phyloP scores from a whole-genome alignment of 2,797 vertebrate species.

The Spinibarbus caldwelli region DNA sequence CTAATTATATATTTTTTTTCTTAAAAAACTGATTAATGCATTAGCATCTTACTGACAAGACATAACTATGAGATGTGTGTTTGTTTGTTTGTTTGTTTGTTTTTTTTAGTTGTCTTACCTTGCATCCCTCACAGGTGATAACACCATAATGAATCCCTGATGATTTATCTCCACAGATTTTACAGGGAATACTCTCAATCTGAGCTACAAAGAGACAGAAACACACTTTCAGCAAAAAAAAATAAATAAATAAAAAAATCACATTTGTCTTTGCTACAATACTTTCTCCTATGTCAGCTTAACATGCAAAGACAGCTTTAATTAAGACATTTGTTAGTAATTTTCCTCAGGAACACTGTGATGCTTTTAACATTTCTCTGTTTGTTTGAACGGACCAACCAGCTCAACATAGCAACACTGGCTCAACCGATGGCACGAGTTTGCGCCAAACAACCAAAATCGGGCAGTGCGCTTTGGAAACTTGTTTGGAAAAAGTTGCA shows the following conservation, averaged over 20 bases:
- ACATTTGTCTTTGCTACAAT: slow-evolving; percentile 1
- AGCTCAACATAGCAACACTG: not conserved
- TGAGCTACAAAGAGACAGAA: slow-evolving; percentile 84
- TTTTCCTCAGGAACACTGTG: not conserved
- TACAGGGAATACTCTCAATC: slow-evolving; percentile 99
- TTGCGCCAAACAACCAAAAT: not conserved
- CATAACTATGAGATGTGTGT: too few relatives aligned
- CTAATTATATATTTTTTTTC: not conserved
- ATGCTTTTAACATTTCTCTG: not conserved
- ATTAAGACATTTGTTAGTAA: not conserved
- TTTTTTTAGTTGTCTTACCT: slow-evolving; percentile 78
- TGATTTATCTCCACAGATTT: slow-evolving; percentile 98
- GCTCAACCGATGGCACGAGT: not conserved
- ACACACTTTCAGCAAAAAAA: slow-evolving; percentile 22
- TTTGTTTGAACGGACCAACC: not conserved
- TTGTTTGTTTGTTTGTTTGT: too few relatives aligned
- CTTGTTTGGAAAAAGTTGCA: not conserved
- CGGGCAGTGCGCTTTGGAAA: not conserved
- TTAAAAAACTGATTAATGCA: too few relatives aligned
- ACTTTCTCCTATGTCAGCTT: not conserved
- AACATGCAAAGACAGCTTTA: slow-evolving; percentile 3
- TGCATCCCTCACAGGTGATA: slow-evolving; percentile 96
- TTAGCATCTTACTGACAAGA: too few relatives aligned
- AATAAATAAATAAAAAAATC: too few relatives aligned
- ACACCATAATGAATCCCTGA: slow-evolving; percentile 98